Base-by-base conservation (phyloP, 2,113 vertebrate species). In the Columba livia region DNA sequence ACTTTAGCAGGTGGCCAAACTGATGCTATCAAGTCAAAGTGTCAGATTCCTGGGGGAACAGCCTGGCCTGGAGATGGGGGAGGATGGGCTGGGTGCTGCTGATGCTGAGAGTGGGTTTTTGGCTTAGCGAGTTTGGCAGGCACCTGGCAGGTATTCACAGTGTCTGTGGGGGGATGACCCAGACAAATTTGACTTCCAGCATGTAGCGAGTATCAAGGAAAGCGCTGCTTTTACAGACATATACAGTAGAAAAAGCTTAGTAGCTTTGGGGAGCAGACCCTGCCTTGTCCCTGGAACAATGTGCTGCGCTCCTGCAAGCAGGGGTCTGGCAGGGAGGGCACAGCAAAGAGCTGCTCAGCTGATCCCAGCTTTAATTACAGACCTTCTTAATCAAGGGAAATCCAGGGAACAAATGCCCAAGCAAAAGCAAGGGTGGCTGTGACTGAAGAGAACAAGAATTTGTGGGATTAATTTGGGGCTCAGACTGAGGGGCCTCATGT, bases 221-320 rank as follows among this genome's bases (percentile, higher is more conserved):
- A n/a, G 25, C n/a, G n/a, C 15, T 84, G 72, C 10, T 36, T 74
- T 78, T 66, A 91, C 48, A 70, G 31, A 21, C 6, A 3, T 21
- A 70, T 8, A 28, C 47, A 71, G 65, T 2, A 91, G 65, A 61
- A 89, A 79, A 89, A 71, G 54, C 25, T 83, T 10, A 65, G 42
- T 4, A 48, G 47, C 44, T 65, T 13, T 36, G 40, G 25, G 53
- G 31, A 44, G n/a, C n/a, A 80, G 36, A 85, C 5, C 9, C 58
- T 87, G 16, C 65, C 50, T 64, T 58, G n/a, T 9, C 11, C 13
- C 50, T 0, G 0, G 14, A 48, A 50, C 0, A 2, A 50, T 8
- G 28, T 0, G 2, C 44, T 47, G 54, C 74, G 61, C 15, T 18
- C 16, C 42, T 67, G 53, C 6, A 32, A 56, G 26, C 26, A 64